phyloP scores from a whole-genome alignment of 2,797 vertebrate genomes.

The Acrocephalus scirpaceus region DNA sequence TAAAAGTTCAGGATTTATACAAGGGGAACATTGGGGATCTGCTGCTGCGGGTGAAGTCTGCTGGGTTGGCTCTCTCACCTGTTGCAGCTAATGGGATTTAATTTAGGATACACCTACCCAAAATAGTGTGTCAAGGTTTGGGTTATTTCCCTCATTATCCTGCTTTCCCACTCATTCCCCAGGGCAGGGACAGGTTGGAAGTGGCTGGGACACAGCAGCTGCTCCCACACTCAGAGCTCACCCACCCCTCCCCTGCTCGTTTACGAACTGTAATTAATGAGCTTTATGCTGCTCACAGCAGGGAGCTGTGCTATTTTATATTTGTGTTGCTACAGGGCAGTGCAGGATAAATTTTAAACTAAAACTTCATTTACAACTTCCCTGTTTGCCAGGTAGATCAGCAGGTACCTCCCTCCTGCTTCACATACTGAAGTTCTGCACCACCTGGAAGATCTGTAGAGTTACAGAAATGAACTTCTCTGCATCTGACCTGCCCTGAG shows the following conservation, averaged over 20 bases:
- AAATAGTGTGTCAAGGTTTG: neutral
- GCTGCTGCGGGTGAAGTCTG: accelerated
- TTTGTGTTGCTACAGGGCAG: constrained; percentile 8
- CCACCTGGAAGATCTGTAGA: neutral
- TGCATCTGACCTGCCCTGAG: neutral
- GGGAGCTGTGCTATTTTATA: neutral
- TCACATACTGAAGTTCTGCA: accelerated
- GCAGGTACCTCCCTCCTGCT: neutral
- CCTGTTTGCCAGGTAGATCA: neutral
- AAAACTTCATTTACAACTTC: neutral
- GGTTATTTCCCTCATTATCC: neutral
- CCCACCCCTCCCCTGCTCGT: neutral
- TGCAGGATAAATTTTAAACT: neutral
- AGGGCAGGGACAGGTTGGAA: neutral
- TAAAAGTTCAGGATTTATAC: neutral
- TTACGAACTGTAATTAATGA: neutral
- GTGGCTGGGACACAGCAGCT: neutral
- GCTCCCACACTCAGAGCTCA: neutral
- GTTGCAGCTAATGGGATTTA: neutral
- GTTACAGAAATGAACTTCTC: neutral
- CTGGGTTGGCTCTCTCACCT: neutral
- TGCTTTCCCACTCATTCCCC: neutral
- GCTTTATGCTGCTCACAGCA: neutral
- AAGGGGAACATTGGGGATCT: neutral
- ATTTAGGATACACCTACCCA: neutral